Conservation (phyloP, 2,888 invertebrate species). For the Agrypnus murinus region DNA sequence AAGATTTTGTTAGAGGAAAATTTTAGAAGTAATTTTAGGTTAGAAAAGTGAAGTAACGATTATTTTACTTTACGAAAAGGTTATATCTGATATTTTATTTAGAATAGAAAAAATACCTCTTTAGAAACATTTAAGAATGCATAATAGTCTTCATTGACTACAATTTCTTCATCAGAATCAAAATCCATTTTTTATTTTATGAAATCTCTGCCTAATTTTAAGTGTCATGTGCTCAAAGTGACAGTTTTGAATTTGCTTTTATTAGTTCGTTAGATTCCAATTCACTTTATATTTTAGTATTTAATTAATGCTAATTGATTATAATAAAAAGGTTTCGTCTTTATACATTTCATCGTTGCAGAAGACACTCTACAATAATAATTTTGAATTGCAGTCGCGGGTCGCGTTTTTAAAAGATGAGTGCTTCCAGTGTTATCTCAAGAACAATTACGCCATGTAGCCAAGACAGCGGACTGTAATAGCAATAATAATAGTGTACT, state of each 20-base stretch:
- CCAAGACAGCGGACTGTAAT: neutral
- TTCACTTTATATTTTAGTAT: too few species aligned
- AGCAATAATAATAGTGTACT: neutral
- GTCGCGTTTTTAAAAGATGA: neutral
- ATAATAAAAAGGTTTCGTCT: too few species aligned
- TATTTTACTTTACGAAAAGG: neutral
- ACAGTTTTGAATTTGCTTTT: conserved; percentile 17
- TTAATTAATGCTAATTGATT: too few species aligned
- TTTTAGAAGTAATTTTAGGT: conserved; percentile 8
- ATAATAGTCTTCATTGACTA: conserved; percentile 89
- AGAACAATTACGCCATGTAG: neutral
- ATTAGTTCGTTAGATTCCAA: neutral
- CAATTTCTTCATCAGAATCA: conserved; percentile 79
- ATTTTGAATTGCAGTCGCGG: conserved; percentile 3
- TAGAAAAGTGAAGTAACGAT: neutral
- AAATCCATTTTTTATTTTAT: conserved; percentile 74
- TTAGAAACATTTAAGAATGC: conserved; percentile 89
- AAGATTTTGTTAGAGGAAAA: neutral
- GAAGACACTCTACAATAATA: neutral
- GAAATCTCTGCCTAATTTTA: neutral
- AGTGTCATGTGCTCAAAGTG: conserved; percentile 21
- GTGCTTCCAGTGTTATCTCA: neutral
- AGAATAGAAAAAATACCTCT: conserved; percentile 78
- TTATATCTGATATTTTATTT: neutral
- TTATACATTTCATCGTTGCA: neutral